Percentiles rank a stretch among this genome's conserved stretches.
Evolutionary conservation across 1,140 invertebrate genomes (phyloP).

Genomic region (Psilanteris sp.): DNA sequence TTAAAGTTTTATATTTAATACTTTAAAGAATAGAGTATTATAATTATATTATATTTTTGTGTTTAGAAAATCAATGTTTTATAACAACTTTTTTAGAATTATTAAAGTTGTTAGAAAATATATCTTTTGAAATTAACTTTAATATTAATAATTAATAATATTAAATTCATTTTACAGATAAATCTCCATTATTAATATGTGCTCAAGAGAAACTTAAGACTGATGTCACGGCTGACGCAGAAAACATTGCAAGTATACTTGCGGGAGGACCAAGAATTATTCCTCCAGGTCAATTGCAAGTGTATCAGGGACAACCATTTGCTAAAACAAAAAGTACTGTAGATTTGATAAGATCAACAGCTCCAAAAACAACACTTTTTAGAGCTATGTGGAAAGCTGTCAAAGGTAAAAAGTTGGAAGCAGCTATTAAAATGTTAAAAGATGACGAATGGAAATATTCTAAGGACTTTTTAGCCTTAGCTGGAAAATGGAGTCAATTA

Average conservation of each 20-base stretch:
- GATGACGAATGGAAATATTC: conserved; percentile 79
- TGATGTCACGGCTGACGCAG: conserved; percentile 74
- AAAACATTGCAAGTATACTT: conserved; percentile 70
- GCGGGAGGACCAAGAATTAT: conserved; percentile 74
- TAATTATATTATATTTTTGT: too few relatives aligned
- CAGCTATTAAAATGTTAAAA: conserved; percentile 88
- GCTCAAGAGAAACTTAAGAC: conserved; percentile 72
- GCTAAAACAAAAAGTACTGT: conserved; percentile 63
- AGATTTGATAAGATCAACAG: conserved; percentile 32
- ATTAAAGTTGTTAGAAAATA: too few relatives aligned
- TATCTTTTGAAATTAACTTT: too few relatives aligned
- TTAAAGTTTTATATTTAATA: too few relatives aligned
- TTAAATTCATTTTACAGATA: conserved; percentile 80
- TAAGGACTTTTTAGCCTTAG: conserved; percentile 88
- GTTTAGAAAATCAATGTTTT: too few relatives aligned
- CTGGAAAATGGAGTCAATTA: conserved; percentile 87
- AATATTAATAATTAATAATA: not conserved
- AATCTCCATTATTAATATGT: conserved; percentile 87
- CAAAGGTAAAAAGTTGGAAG: conserved; percentile 85
- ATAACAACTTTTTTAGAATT: too few relatives aligned
- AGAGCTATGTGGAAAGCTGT: conserved; percentile 79
- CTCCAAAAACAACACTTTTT: conserved; percentile 69
- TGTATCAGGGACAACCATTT: conserved; percentile 74
- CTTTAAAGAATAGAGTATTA: too few relatives aligned
- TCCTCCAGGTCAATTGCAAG: conserved; percentile 72